Conservation (phyloP, 2,888 invertebrate species). For the Eristalinus sepulchralis region DNA sequence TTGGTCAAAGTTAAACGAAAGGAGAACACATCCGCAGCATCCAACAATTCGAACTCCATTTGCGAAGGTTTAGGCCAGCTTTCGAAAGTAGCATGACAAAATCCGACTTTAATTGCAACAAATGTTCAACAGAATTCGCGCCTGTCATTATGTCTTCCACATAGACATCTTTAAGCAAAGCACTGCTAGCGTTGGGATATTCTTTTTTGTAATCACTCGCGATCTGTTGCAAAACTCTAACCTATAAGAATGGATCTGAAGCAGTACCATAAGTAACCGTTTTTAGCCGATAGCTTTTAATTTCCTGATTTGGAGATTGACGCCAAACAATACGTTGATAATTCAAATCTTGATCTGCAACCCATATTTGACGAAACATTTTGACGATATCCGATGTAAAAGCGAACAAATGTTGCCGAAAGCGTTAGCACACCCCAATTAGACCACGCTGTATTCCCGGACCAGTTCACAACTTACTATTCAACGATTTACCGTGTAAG, state of each 20-base stretch:
- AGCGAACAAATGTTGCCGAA: not conserved
- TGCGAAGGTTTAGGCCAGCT: not conserved
- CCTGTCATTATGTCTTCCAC: slow-evolving; percentile 63
- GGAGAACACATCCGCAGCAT: not conserved
- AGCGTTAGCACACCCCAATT: not conserved
- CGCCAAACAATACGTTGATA: no score
- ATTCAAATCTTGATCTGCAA: not conserved
- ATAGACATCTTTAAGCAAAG: slow-evolving; percentile 56
- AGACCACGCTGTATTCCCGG: not conserved
- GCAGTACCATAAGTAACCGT: slow-evolving; percentile 19
- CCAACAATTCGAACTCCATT: slow-evolving; percentile 39
- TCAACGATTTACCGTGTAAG: not conserved
- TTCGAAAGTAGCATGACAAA: not conserved
- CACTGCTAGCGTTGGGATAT: slow-evolving; percentile 43
- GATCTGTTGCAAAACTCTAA: slow-evolving; percentile 49
- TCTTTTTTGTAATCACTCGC: slow-evolving; percentile 36
- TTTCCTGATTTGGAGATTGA: no score
- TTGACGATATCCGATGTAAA: not conserved
- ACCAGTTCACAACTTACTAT: not conserved
- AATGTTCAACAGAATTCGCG: slow-evolving; percentile 20
- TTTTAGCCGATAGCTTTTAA: no score
- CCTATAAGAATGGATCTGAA: slow-evolving; percentile 59
- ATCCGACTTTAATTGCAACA: slow-evolving; percentile 12
- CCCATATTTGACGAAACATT: slow-evolving; percentile 1
- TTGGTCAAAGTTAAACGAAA: not conserved